Conservation (phyloP, 2,113 vertebrate genomes). For the Phylloscopus trochilus region DNA sequence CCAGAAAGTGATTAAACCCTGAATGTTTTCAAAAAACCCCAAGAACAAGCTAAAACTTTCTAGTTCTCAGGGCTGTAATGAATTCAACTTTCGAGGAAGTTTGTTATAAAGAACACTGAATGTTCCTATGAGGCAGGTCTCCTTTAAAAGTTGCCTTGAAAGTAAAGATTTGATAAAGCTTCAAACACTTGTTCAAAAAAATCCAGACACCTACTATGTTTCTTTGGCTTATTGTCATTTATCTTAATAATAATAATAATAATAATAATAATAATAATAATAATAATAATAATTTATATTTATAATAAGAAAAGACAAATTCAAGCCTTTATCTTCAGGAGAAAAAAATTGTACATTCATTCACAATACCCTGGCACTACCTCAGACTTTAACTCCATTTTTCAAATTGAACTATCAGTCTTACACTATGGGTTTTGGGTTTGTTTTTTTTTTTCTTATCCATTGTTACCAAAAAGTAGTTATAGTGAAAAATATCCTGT, state of each 20-base stretch:
- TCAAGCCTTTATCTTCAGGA: background rate
- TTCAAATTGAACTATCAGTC: background rate
- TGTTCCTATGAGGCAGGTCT: background rate
- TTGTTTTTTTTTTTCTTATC: background rate
- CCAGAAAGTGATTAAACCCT: background rate
- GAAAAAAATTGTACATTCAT: background rate
- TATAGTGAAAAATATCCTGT: background rate
- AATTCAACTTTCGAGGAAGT: background rate
- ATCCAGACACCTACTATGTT: background rate
- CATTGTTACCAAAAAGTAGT: background rate
- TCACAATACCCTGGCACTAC: background rate
- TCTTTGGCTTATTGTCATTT: background rate
- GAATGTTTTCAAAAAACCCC: background rate
- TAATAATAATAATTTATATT: background rate
- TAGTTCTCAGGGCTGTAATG: background rate
- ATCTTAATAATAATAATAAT: background rate
- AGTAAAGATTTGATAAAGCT: background rate
- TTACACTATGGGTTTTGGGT: fast-evolving
- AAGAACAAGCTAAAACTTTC: background rate
- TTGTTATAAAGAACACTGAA: background rate
- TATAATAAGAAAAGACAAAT: background rate
- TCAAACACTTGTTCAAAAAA: background rate
- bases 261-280: no score
- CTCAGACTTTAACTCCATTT: background rate
- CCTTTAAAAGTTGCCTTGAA: background rate